Percentiles rank a stretch among this genome's conserved stretches.
Conservation (phyloP, 1,140 invertebrate genomes). For the Apis mellifera region Amel_HAv3.1 CM009941.2:11474501-11475000, state of each 20-base stretch:
- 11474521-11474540: neutral
- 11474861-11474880: neutral
- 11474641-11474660: neutral
- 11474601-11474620: neutral
- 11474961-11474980: too few relatives aligned
- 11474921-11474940: too few relatives aligned
- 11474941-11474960: too few relatives aligned
- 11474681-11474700: conserved; percentile 21
- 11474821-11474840: too few relatives aligned
- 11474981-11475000: too few relatives aligned
- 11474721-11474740: conserved; percentile 6
- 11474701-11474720: conserved; percentile 22
- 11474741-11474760: conserved; percentile 24
- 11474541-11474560: neutral
- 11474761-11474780: conserved; percentile 3
- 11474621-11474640: neutral
- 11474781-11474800: conserved; percentile 32
- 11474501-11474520: neutral
- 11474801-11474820: neutral
- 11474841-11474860: neutral
- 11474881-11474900: too few relatives aligned
- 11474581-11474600: neutral
- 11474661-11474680: neutral
- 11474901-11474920: too few relatives aligned
- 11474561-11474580: conserved; percentile 9